Percentiles rank a stretch among this genome's conserved stretches.
Evolutionary conservation across 23 tunicate species (phyloP).

Genomic region (Halocynthia roretzi): DNA sequence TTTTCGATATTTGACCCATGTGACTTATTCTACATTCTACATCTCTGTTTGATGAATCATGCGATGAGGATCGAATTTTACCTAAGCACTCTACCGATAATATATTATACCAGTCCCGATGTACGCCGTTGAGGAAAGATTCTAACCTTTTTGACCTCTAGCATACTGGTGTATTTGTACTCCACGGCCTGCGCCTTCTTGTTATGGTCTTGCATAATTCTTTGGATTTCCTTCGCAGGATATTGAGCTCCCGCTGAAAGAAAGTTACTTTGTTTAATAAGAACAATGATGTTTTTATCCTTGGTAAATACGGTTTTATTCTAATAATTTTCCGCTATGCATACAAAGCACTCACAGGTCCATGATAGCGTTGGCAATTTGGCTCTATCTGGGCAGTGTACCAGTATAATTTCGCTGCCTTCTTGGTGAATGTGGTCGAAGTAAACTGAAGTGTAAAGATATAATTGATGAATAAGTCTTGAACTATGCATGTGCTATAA

Average conservation of each 20-base stretch:
- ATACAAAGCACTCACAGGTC: constrained; percentile 28
- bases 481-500: not conserved
- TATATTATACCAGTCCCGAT: no score
- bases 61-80: no score
- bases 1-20: no score
- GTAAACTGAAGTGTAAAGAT: constrained; percentile 23
- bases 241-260: constrained; percentile 36
- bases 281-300: not conserved
- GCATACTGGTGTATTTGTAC: constrained; percentile 25
- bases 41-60: no score
- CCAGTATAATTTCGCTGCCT: constrained; percentile 26
- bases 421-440: constrained; percentile 34
- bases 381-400: constrained; percentile 47
- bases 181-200: constrained; percentile 37
- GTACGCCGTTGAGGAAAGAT: no score
- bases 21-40: no score
- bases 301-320: not conserved
- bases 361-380: constrained; percentile 43
- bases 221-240: constrained; percentile 42
- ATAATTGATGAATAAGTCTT: not conserved
- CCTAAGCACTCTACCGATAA: no score
- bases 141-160: constrained; percentile 31
- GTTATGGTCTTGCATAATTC: constrained; percentile 48
- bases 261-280: not conserved
- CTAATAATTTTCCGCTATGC: not conserved